phyloP scores from a whole-genome alignment of 2,888 invertebrate genomes.

The Lepeophtheirus nordmannii region DNA sequence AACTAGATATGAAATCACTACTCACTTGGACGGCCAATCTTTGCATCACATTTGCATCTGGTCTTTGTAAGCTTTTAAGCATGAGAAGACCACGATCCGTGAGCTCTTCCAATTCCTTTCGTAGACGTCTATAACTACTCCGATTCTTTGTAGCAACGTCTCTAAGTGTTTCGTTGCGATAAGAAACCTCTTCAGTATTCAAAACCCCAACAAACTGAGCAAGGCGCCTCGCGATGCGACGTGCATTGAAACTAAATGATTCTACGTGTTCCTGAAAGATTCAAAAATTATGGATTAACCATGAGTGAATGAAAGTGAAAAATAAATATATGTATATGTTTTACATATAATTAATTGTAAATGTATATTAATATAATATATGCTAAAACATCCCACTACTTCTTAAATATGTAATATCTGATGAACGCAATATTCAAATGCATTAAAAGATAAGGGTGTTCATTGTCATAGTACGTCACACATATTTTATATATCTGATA shows the following conservation, averaged over 20 bases:
- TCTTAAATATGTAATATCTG: too few species aligned
- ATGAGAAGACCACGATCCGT: conserved; percentile 23
- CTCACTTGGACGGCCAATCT: conserved; percentile 17
- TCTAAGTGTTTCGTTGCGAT: conserved; percentile 9
- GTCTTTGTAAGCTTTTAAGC: conserved; percentile 19
- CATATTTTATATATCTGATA: too few species aligned
- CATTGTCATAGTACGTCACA: too few species aligned
- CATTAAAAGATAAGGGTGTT: too few species aligned
- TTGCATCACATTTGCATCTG: conserved; percentile 24
- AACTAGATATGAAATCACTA: too few species aligned
- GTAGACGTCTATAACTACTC: conserved; percentile 6
- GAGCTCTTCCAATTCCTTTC: conserved; percentile 21
- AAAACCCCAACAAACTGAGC: conserved; percentile 22
- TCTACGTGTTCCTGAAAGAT: conserved; percentile 20
- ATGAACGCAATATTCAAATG: too few species aligned
- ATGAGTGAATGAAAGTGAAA: too few species aligned
- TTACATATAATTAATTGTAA: too few species aligned
- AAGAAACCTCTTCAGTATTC: conserved; percentile 13
- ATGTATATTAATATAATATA: too few species aligned
- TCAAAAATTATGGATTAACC: not conserved
- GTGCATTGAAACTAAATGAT: conserved; percentile 17
- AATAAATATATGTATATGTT: too few species aligned
- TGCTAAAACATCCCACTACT: too few species aligned
- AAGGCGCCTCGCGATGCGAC: conserved; percentile 12
- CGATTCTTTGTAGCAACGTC: conserved; percentile 22